Base-by-base conservation (phyloP, 2,888 invertebrate species). In the Parelbella ahira region DNA sequence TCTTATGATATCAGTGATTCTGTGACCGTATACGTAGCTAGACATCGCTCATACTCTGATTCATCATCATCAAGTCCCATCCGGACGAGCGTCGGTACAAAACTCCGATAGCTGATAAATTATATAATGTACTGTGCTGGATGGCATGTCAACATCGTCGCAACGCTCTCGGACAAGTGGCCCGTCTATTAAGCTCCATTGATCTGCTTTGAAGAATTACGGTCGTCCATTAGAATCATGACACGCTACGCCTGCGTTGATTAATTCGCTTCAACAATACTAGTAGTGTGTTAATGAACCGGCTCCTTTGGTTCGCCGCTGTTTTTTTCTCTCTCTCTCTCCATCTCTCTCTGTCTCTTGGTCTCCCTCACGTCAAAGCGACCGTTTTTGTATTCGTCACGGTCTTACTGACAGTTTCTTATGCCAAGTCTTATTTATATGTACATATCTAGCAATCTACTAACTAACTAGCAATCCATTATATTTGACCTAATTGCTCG, bases 261-360 rank as follows among this genome's bases (percentile, higher is more conserved):
- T 63, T 58, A 63, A 68, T 67, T 62, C 55, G 58, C 60, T 58
- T 54, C 47, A 57, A 58, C 60, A 66, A 47, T 38, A 18, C 60
- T 48, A 59, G n/a, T n/a, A n/a, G 55, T 64, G 68, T 69, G 61
- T 46, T 65, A 66, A 72, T 71, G 51, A 51, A 63, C 62, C 59
- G 55, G 56, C 55, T 55, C 33, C 45, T 55, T 53, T 47, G 47
- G 52, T 33, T 34, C 11, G 41, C 34, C 54, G 48, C 30, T 47
- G 38, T 38, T 48, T 44, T 50, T 45, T 37, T 29, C 23, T 23
- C 32, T 32, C 13, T n/a, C n/a, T n/a, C n/a, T n/a, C n/a, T n/a
- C n/a, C n/a, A n/a, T n/a, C n/a, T n/a, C n/a, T n/a, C n/a, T n/a
- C n/a, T n/a, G n/a, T n/a, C n/a, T n/a, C n/a, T n/a, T n/a, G n/a